Evolutionary conservation across 2,113 vertebrate genomes (phyloP).

Genomic region (Chionodraco myersi): DNA sequence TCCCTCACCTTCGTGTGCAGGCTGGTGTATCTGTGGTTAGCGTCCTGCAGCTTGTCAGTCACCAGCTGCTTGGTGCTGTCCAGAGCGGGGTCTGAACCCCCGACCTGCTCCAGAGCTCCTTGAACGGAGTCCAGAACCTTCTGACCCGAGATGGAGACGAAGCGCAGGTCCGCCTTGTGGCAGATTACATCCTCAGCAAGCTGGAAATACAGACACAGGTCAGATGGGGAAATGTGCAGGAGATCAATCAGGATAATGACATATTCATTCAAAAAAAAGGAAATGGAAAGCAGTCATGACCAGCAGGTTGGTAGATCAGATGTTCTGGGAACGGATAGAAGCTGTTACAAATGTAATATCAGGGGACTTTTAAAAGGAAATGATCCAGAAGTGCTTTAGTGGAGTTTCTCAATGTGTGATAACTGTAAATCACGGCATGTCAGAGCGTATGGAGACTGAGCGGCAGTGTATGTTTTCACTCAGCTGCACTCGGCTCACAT

Average conservation of each 20-base stretch:
- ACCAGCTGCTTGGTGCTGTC: conserved; percentile 84
- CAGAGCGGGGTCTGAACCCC: conserved; percentile 71
- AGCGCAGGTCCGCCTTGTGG: conserved; percentile 97
- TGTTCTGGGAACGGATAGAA: conserved; percentile 1
- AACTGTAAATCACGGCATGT: conserved; percentile 10
- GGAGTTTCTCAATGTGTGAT: conserved; percentile 19
- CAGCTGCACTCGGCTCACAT: not conserved
- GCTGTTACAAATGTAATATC: conserved; percentile 3
- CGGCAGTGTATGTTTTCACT: conserved; percentile 1
- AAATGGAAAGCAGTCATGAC: not conserved
- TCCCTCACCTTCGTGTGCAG: conserved; percentile 90
- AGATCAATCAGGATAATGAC: not conserved
- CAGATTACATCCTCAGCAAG: conserved; percentile 95
- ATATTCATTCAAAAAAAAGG: fast-evolving
- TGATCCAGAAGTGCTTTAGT: not conserved
- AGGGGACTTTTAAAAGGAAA: conserved; percentile 16
- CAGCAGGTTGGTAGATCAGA: not conserved
- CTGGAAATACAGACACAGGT: conserved; percentile 59
- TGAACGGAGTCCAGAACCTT: conserved; percentile 91
- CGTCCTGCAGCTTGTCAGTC: conserved; percentile 87
- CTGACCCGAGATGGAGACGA: conserved; percentile 95
- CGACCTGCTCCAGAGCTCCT: conserved; percentile 73
- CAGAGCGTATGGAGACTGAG: not conserved
- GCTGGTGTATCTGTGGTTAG: conserved; percentile 87
- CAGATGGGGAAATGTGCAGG: not conserved